Percentiles rank a stretch among this genome's conserved stretches.
Evolutionary conservation across 2,888 invertebrate genomes (phyloP).

Genomic region (Proisotoma minuta): DNA sequence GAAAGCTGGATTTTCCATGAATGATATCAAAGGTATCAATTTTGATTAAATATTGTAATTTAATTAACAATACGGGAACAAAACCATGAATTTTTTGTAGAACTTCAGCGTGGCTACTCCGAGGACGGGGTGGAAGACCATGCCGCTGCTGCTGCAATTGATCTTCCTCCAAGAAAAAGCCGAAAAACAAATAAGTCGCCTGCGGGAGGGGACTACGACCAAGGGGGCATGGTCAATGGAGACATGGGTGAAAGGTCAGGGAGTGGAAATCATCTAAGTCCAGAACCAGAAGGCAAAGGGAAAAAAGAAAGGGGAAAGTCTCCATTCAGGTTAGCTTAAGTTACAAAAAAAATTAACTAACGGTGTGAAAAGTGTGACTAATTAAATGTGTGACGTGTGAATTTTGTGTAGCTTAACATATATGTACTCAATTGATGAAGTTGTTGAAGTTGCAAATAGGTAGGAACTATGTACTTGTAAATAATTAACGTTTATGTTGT

Average conservation of each 20-base stretch:
- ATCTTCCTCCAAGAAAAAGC: slow-evolving; percentile 14
- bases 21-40: slow-evolving; percentile 75
- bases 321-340: slow-evolving; percentile 78
- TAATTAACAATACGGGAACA: too few relatives aligned
- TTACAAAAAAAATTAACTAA: not conserved
- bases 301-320: slow-evolving; percentile 75
- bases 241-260: slow-evolving; percentile 68
- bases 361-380: not conserved
- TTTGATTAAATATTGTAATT: not conserved
- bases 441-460: slow-evolving; percentile 45
- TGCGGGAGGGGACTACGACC: slow-evolving; percentile 26
- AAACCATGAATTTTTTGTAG: slow-evolving; percentile 52
- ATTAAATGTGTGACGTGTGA: not conserved
- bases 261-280: slow-evolving; percentile 38
- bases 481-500: too few relatives aligned
- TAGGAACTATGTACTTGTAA: too few relatives aligned
- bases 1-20: slow-evolving; percentile 82
- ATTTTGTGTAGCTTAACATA: slow-evolving; percentile 18
- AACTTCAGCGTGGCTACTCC: slow-evolving; percentile 74
- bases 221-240: slow-evolving; percentile 45
- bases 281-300: slow-evolving; percentile 56
- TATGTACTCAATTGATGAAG: slow-evolving; percentile 48
- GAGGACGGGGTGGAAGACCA: slow-evolving; percentile 74
- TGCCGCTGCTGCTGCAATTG: slow-evolving; percentile 52
- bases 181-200: slow-evolving; percentile 27